Conservation (phyloP, 2,888 invertebrate genomes). For the Neria commutata region DNA sequence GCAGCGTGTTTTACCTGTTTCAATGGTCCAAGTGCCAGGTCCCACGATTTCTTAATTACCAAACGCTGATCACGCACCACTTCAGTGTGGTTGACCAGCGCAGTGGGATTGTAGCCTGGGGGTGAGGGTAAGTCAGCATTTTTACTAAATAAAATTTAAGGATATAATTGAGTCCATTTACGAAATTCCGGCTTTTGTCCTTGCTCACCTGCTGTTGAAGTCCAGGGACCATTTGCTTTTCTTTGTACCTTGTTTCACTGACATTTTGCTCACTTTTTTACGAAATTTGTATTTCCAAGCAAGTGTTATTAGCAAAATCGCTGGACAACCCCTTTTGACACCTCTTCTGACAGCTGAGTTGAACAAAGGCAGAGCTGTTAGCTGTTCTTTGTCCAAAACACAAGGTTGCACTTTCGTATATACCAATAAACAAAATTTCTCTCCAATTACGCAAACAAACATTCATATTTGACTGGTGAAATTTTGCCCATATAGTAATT, state of each 20-base stretch:
- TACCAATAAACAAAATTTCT: no score
- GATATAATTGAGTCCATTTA: background rate
- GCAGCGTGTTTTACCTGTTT: conserved; percentile 71
- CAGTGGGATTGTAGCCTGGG: conserved; percentile 81
- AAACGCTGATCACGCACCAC: conserved; percentile 82
- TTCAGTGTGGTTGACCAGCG: conserved; percentile 76
- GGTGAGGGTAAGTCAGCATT: conserved; percentile 74
- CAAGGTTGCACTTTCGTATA: no score
- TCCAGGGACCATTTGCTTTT: conserved; percentile 73
- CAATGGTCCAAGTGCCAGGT: conserved; percentile 90
- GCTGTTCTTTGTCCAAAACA: no score
- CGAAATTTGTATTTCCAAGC: background rate
- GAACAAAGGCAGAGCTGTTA: background rate
- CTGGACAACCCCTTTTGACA: no score
- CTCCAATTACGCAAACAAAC: no score
- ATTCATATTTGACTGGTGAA: no score
- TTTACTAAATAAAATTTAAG: conserved; percentile 41
- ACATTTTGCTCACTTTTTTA: conserved; percentile 44
- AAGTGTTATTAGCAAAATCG: background rate
- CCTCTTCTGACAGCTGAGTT: no score
- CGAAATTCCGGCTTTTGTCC: background rate
- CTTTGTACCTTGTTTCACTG: conserved; percentile 55
- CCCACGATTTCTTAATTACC: conserved; percentile 95
- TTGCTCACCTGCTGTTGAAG: conserved; percentile 66
- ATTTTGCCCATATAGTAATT: no score